Conservation (phyloP, 2,113 vertebrate genomes). For the Dinomys branickii region DNA sequence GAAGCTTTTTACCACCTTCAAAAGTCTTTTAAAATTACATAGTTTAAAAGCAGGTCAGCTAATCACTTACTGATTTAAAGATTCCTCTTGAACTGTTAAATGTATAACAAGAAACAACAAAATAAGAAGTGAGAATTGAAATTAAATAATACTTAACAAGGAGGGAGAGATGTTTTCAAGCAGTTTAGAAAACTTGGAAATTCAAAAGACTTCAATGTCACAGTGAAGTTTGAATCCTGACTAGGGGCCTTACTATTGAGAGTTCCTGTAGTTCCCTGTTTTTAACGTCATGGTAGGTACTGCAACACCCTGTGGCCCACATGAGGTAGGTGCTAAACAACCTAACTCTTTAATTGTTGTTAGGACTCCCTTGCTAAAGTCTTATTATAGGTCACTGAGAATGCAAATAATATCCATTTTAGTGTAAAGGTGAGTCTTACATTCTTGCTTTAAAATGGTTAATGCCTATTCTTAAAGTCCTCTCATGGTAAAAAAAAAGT, state of each 20-base stretch:
- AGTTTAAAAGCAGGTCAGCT: background rate
- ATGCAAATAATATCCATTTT: constrained; percentile 22
- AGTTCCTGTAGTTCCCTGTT: background rate
- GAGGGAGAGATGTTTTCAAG: background rate
- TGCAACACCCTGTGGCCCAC: background rate
- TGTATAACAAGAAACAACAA: background rate
- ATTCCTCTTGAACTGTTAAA: background rate
- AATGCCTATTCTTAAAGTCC: background rate
- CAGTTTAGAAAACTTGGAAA: background rate
- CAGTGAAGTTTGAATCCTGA: background rate
- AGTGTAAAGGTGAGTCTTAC: background rate
- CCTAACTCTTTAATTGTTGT: background rate
- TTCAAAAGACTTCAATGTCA: background rate
- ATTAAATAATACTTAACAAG: background rate
- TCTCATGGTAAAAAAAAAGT: background rate
- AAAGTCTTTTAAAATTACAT: background rate
- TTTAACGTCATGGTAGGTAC: accelerated
- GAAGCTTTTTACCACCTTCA: background rate
- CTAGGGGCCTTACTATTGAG: background rate
- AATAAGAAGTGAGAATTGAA: background rate
- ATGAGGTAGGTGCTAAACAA: background rate
- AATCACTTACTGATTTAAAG: constrained; percentile 25
- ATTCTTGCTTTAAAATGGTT: background rate
- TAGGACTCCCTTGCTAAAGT: background rate
- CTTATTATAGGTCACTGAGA: background rate